A percentile compares a stretch with the other conserved stretches of the same genome.
phyloP scores from a whole-genome alignment of 2,888 invertebrate genomes.

The Pachydiplax longipennis region DNA sequence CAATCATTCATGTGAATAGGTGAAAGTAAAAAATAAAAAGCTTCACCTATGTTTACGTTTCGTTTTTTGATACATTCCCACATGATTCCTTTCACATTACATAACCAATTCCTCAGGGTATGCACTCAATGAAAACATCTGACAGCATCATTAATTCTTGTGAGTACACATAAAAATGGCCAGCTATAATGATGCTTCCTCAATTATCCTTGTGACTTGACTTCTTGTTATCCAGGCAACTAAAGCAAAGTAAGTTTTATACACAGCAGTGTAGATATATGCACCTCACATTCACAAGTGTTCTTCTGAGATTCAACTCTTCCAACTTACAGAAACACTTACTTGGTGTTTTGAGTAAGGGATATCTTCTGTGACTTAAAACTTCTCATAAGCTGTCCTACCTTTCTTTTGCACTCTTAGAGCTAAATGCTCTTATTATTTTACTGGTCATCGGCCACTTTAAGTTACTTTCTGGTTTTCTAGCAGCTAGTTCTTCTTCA shows the following conservation, averaged over 20 bases:
- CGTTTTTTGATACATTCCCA: neutral
- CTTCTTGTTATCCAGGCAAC: constrained; percentile 21
- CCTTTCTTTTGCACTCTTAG: constrained; percentile 23
- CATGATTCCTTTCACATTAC: neutral
- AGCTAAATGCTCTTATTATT: constrained; percentile 16
- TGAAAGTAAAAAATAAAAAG: constrained; percentile 39
- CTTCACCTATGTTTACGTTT: neutral
- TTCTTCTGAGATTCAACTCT: constrained; percentile 39
- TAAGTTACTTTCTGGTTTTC: constrained; percentile 16
- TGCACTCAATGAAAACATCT: neutral
- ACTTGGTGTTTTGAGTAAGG: neutral
- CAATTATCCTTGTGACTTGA: neutral
- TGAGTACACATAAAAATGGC: neutral
- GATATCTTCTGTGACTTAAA: neutral
- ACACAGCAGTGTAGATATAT: constrained; percentile 24
- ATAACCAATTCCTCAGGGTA: neutral
- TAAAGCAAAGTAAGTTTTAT: constrained; percentile 21
- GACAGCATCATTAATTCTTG: neutral
- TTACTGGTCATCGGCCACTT: constrained; percentile 24
- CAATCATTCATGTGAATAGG: constrained; percentile 27
- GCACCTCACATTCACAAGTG: constrained; percentile 38
- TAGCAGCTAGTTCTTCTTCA: constrained; percentile 26
- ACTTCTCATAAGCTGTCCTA: neutral
- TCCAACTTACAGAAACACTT: neutral
- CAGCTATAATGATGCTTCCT: neutral